Evolutionary conservation across 2,888 invertebrate species (phyloP).

Genomic region (Hetaerina titia): DNA sequence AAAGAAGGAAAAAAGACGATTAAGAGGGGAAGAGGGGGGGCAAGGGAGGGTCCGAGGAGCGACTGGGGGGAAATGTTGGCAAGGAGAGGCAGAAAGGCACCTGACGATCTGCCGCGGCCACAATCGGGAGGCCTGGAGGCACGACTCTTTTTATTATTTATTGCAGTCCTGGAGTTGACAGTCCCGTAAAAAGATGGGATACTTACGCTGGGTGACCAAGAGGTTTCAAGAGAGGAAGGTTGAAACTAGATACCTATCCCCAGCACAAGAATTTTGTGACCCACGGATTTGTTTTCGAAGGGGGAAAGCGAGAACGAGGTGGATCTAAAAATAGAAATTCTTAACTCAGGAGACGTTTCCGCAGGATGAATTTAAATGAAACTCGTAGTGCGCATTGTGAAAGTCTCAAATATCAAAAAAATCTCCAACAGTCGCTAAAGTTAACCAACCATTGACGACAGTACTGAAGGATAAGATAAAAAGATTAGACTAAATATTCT

Average conservation of each 20-base stretch:
- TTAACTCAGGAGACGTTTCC: background rate
- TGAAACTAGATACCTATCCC: constrained; percentile 60
- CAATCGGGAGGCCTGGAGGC: constrained; percentile 24
- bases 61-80: background rate
- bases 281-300: constrained; percentile 57
- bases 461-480: background rate
- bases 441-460: background rate
- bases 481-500: background rate
- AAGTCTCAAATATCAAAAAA: background rate
- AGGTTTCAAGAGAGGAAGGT: constrained; percentile 45
- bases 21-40: background rate
- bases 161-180: constrained; percentile 51
- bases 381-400: background rate
- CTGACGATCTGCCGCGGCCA: constrained; percentile 57
- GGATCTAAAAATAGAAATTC: constrained; percentile 18
- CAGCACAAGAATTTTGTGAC: constrained; percentile 43
- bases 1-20: background rate
- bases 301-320: background rate
- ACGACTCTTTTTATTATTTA: constrained; percentile 56
- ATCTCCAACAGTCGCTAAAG: background rate
- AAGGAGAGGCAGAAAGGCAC: background rate
- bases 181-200: constrained; percentile 57
- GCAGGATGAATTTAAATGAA: background rate
- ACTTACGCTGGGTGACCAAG: constrained; percentile 39
- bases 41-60: background rate